Evolutionary conservation across 1,140 invertebrate species (phyloP).

Genomic region (Zaprionus africanus): DNA sequence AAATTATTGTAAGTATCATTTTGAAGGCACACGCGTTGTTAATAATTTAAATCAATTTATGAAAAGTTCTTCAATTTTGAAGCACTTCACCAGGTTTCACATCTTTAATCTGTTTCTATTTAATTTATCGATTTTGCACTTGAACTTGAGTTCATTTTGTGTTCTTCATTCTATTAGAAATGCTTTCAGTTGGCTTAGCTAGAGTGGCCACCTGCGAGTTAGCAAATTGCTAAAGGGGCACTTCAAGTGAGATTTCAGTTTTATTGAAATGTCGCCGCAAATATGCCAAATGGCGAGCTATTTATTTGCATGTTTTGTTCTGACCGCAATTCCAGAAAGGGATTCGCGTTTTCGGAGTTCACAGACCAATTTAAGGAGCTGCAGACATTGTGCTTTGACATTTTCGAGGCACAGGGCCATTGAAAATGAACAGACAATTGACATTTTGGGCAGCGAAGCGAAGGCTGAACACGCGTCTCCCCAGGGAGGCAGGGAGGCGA

Average conservation of each 20-base stretch:
- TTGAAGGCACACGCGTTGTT: not conserved
- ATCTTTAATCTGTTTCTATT: not conserved
- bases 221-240: conserved; percentile 3
- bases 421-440: conserved; percentile 68
- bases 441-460: conserved; percentile 61
- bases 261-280: conserved; percentile 46
- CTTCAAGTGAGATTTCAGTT: conserved; percentile 27
- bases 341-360: conserved; percentile 12
- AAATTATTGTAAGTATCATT: not conserved
- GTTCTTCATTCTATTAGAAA: not conserved
- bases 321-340: conserved; percentile 39
- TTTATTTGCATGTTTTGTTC: conserved; percentile 54
- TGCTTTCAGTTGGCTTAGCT: not conserved
- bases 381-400: conserved; percentile 60
- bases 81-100: not conserved
- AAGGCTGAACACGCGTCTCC: conserved; percentile 18
- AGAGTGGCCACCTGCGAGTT: conserved; percentile 16
- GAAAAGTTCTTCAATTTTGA: not conserved
- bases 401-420: conserved; percentile 60
- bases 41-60: not conserved
- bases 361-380: conserved; percentile 21
- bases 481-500: not conserved
- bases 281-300: conserved; percentile 48
- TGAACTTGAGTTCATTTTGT: not conserved
- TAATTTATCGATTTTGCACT: not conserved